Evolutionary conservation across 2,113 vertebrate species (phyloP).

Genomic region (Caranx melampygus): DNA sequence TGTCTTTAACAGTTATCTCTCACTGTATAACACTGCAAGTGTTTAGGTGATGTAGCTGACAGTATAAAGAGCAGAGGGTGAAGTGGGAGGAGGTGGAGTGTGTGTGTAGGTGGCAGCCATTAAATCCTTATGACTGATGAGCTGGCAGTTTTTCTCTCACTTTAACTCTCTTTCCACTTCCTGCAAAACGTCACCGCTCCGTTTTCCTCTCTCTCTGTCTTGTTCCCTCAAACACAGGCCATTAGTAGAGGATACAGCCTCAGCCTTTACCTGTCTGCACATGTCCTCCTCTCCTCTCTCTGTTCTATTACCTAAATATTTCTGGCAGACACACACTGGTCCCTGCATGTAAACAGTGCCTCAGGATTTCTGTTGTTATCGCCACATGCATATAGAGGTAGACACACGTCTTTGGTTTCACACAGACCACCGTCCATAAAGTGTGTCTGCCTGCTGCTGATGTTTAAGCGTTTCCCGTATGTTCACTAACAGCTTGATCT

Average conservation of each 20-base stretch:
- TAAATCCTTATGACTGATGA: conserved; percentile 35
- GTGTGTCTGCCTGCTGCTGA: neutral
- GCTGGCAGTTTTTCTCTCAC: conserved; percentile 12
- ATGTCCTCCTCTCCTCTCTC: conserved; percentile 34
- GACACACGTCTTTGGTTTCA: neutral
- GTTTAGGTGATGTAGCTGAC: neutral
- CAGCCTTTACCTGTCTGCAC: conserved; percentile 54
- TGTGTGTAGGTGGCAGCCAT: conserved; percentile 3
- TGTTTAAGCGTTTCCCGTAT: neutral
- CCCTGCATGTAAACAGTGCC: conserved; percentile 6
- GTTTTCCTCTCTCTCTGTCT: conserved; percentile 7
- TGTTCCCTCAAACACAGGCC: conserved; percentile 11
- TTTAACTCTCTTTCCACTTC: conserved; percentile 3
- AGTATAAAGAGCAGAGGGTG: neutral
- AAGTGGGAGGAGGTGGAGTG: neutral
- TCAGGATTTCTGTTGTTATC: neutral
- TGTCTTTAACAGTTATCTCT: too few species aligned
- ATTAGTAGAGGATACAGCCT: conserved; percentile 3
- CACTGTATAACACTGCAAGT: neutral
- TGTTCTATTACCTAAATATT: conserved; percentile 41
- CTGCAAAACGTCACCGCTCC: neutral
- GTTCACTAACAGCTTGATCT: neutral
- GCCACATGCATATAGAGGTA: neutral
- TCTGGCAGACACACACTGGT: neutral
- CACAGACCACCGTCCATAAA: neutral